phyloP scores from a whole-genome alignment of 2,888 invertebrate species.

The Orthonevra nobilis region DNA sequence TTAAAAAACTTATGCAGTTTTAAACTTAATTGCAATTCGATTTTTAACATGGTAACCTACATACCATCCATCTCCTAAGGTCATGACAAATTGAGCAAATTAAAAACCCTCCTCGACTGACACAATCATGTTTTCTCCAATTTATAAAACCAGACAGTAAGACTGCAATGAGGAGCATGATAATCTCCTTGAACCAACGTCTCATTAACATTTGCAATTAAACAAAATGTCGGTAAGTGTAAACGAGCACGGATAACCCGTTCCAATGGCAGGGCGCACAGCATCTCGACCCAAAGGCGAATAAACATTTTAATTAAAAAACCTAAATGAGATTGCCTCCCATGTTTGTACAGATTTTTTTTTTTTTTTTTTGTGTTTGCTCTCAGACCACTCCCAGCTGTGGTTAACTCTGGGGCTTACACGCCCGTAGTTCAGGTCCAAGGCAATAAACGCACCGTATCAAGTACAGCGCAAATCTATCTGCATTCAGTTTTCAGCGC shows the following conservation, averaged over 20 bases:
- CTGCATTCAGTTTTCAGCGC: slow-evolving; percentile 12
- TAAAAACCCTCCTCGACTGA: slow-evolving; percentile 39
- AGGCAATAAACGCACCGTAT: slow-evolving; percentile 5
- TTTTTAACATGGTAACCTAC: slow-evolving; percentile 47
- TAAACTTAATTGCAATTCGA: too few relatives aligned
- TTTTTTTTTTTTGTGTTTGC: too few relatives aligned
- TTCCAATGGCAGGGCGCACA: slow-evolving; percentile 16
- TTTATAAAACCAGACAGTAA: slow-evolving; percentile 20
- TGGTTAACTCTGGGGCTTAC: too few relatives aligned
- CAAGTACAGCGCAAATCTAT: neutral
- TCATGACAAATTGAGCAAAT: slow-evolving; percentile 57
- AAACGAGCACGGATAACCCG: neutral
- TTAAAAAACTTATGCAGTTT: too few relatives aligned
- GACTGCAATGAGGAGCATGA: neutral
- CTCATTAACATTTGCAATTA: slow-evolving; percentile 64
- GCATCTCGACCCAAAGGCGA: slow-evolving; percentile 42
- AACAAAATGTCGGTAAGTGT: slow-evolving; percentile 54
- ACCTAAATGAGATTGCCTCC: slow-evolving; percentile 61
- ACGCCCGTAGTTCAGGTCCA: slow-evolving; percentile 5
- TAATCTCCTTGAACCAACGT: slow-evolving; percentile 36
- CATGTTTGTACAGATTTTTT: slow-evolving; percentile 6
- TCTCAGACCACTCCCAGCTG: too few relatives aligned
- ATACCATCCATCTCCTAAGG: slow-evolving; percentile 22
- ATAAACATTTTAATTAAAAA: slow-evolving; percentile 69
- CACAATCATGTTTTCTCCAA: slow-evolving; percentile 39